Evolutionary conservation across 1,140 invertebrate species (phyloP).

Genomic region (Cotesia chilonis): DNA sequence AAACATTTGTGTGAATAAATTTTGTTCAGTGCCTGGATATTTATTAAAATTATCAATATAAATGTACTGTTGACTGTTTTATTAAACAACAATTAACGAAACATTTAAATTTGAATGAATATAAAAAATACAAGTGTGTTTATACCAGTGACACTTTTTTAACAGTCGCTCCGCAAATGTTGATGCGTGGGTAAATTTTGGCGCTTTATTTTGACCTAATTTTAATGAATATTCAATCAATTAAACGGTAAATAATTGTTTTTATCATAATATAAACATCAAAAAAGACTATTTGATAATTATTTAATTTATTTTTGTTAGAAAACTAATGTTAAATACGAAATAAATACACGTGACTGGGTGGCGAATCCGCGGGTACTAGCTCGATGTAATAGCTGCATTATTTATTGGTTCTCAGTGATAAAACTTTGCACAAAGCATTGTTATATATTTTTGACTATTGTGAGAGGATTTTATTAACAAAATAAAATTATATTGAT

Average conservation of each 20-base stretch:
- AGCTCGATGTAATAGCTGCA: not conserved
- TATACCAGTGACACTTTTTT: too few species aligned
- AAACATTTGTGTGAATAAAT: not conserved
- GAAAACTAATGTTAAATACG: not conserved
- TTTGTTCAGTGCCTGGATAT: too few species aligned
- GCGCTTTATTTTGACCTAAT: constrained; percentile 2
- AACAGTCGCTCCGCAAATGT: too few species aligned
- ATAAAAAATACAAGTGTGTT: too few species aligned
- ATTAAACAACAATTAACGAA: too few species aligned
- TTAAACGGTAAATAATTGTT: not conserved
- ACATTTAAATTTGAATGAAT: too few species aligned
- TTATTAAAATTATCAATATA: too few species aligned
- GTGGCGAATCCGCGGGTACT: too few species aligned
- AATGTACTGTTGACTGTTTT: too few species aligned
- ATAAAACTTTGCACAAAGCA: not conserved
- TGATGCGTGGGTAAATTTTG: too few species aligned
- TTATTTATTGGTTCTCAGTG: not conserved
- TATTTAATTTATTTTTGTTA: not conserved
- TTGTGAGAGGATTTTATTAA: not conserved
- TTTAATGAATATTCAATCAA: not conserved
- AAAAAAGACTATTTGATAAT: not conserved
- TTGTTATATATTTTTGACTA: not conserved
- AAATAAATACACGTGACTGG: too few species aligned
- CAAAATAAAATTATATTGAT: not conserved
- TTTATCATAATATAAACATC: not conserved